Evolutionary conservation across 2,888 invertebrate species (phyloP).

Genomic region (Hololepta plana): DNA sequence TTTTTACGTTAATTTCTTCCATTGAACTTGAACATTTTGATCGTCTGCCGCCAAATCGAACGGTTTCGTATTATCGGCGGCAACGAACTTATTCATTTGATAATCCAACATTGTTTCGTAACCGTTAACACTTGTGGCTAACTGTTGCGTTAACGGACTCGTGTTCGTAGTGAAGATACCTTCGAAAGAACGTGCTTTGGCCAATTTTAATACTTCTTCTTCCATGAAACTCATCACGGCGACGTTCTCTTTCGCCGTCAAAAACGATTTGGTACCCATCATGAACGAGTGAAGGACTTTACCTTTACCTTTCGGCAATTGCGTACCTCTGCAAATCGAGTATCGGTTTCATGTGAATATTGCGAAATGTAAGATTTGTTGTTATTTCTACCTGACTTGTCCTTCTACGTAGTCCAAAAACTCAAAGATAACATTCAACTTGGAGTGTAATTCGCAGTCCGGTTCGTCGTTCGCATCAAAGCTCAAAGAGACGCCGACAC

Average conservation of each 20-base stretch:
- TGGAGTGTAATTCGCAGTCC: constrained; percentile 45
- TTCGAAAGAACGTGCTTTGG: constrained; percentile 41
- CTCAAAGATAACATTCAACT: constrained; percentile 54
- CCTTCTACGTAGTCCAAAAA: constrained; percentile 61
- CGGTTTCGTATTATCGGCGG: constrained; percentile 50
- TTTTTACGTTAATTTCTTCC: too few species aligned
- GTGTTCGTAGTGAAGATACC: constrained; percentile 80
- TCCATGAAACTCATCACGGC: constrained; percentile 64
- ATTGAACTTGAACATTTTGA: constrained; percentile 60
- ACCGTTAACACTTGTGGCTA: constrained; percentile 58
- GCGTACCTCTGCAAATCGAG: constrained; percentile 26
- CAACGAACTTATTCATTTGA: constrained; percentile 64
- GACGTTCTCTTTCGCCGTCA: constrained; percentile 56
- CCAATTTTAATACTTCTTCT: constrained; percentile 48
- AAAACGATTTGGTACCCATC: constrained; percentile 59
- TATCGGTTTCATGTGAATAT: too few species aligned
- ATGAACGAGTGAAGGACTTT: constrained; percentile 65
- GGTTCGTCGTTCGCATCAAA: constrained; percentile 70
- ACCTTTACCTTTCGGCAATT: constrained; percentile 44
- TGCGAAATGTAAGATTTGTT: too few species aligned
- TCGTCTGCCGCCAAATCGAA: constrained; percentile 60
- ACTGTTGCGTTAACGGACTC: constrained; percentile 78
- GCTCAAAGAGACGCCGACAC: constrained; percentile 55
- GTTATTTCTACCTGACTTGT: constrained; percentile 40
- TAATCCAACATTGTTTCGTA: constrained; percentile 61